Percentiles rank a stretch among this genome's conserved stretches.
Conservation (phyloP, 2,113 vertebrate genomes). For the Nothobranchius kuhntae region DNA sequence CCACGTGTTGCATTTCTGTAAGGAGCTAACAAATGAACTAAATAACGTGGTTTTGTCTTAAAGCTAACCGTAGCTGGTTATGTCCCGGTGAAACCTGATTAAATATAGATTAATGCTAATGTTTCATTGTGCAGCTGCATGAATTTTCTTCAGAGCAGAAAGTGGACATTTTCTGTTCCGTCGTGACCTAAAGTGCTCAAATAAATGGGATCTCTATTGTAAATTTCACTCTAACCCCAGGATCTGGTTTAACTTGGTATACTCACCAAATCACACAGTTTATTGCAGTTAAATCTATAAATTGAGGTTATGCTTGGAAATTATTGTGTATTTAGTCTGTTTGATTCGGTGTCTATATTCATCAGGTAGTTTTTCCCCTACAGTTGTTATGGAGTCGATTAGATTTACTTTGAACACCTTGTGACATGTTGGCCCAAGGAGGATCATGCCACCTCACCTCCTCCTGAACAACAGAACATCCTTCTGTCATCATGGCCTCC, state of each 20-base stretch:
- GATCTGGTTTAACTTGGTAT: too few relatives aligned
- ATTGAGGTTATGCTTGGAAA: too few relatives aligned
- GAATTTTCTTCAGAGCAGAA: too few relatives aligned
- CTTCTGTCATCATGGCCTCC: conserved; percentile 84
- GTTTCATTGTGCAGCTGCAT: too few relatives aligned
- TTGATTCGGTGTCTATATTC: background rate
- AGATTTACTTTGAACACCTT: conserved; percentile 25
- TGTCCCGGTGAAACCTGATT: background rate
- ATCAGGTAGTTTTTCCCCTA: background rate
- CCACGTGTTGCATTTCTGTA: background rate
- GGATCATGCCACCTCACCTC: conserved; percentile 20
- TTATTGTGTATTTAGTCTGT: background rate
- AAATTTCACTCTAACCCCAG: too few relatives aligned
- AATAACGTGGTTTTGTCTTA: too few relatives aligned
- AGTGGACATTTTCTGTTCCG: too few relatives aligned
- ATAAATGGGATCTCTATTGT: too few relatives aligned
- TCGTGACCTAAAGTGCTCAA: too few relatives aligned
- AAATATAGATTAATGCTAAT: background rate
- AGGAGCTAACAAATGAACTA: background rate
- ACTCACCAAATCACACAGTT: too few relatives aligned
- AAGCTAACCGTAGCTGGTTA: background rate
- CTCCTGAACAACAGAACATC: conserved; percentile 7
- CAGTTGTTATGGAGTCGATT: conserved; percentile 39
- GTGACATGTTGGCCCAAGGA: conserved; percentile 43
- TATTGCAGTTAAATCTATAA: too few relatives aligned